Conservation (phyloP, 2,797 vertebrate species). For the Gorsachius magnificus region DNA sequence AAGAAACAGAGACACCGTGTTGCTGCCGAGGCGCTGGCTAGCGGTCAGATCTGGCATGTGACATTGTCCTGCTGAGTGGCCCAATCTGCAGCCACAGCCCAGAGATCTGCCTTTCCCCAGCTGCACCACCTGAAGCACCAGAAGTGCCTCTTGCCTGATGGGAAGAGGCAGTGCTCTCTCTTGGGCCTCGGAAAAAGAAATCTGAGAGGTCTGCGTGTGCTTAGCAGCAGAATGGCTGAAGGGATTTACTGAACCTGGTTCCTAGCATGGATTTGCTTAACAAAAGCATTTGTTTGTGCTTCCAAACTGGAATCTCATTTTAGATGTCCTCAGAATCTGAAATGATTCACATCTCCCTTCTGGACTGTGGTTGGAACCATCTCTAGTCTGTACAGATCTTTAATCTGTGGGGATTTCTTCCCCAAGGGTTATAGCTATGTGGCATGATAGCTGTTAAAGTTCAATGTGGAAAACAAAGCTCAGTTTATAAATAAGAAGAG, state of each 20-base stretch:
- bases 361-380: neutral
- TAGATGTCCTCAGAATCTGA: neutral
- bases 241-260: neutral
- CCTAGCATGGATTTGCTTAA: neutral
- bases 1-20: rapidly evolving
- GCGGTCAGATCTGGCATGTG: rapidly evolving
- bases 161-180: neutral
- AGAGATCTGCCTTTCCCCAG: neutral
- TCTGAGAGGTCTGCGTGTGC: neutral
- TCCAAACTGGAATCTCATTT: neutral
- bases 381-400: neutral
- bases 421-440: neutral
- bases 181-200: neutral
- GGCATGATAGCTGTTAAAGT: neutral
- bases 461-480: neutral
- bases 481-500: neutral
- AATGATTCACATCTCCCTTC: neutral
- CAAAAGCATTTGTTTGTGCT: neutral
- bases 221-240: neutral
- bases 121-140: rapidly evolving
- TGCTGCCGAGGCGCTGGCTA: neutral
- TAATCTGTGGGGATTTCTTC: neutral
- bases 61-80: neutral
- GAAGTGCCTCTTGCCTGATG: neutral
- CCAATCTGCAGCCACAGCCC: neutral